Conservation (phyloP, 2,113 vertebrate species). For the Podocnemis expansa region DNA sequence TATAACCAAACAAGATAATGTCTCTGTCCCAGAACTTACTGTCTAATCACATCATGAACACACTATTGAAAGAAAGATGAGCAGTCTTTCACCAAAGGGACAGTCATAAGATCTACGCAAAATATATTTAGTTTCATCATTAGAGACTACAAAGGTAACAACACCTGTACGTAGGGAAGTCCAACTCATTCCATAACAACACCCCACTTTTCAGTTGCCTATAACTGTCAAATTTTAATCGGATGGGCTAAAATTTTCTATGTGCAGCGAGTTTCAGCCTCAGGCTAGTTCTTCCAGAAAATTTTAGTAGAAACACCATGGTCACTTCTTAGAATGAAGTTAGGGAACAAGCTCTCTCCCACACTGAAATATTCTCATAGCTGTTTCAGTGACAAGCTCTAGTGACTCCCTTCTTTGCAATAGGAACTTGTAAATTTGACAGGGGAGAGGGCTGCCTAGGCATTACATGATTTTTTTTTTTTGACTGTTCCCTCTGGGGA, state of each 20-base stretch:
- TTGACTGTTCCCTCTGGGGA: neutral
- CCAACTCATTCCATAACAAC: neutral
- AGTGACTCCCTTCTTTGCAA: neutral
- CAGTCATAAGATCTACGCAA: neutral
- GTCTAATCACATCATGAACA: neutral
- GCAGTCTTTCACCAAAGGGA: neutral
- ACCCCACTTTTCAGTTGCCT: neutral
- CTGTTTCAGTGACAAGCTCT: neutral
- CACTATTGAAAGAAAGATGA: neutral
- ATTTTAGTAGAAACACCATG: neutral
- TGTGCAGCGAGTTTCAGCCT: neutral
- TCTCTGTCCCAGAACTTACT: slow-evolving; percentile 1
- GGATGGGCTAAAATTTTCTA: neutral
- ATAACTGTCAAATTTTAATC: neutral
- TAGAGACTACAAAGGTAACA: neutral
- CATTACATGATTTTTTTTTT: slow-evolving; percentile 15
- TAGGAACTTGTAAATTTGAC: neutral
- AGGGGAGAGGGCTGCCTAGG: neutral
- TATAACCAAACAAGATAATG: neutral
- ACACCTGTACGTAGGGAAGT: too few relatives aligned
- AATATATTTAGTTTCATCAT: neutral
- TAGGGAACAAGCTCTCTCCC: neutral
- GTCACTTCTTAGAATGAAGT: neutral
- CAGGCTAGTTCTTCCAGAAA: rapidly evolving
- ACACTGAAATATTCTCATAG: neutral